Base-by-base conservation (phyloP, 2,113 vertebrate genomes). In the Centropus unirufus region DNA sequence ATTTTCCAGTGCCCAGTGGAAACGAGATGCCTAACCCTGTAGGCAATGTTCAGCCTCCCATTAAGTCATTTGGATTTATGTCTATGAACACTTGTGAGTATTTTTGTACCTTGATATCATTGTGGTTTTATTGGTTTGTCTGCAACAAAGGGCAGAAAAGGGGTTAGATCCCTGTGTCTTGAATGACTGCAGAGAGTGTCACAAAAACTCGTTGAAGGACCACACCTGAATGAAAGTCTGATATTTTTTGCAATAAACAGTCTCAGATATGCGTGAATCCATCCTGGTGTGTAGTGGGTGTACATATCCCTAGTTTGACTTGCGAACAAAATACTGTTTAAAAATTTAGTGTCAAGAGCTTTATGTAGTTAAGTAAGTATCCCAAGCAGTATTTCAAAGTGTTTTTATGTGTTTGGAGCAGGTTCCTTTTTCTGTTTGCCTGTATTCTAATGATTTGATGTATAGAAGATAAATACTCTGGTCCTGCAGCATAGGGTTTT, bases 401-500 rank as follows among this genome's bases (percentile, higher is more conserved):
- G 6, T 18, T 5, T 27, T 2, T 51, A 14, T 76, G 12, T 34
- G 14, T 83, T 72, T 79, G 58, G 42, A 75, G 19, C 34, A 47
- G 34, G 5, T 49, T 82, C 1, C 17, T 52, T 40, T 59, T 47
- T 34, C 11, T 44, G 14, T 77, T 69, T 62, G 11, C 30, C 21
- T 75, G 1, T 51, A 32, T 67, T 79, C 17, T 79, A 15, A 36
- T 42, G 16, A 70, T 90, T 88, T 55, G 6, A 14, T 55, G 5
- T 19, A n/a, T 62, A 6, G 27, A 20, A 66, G 59, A 42, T 10
- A 42, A 68, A 61, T 39, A 14, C 5, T 67, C 13, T 58, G 39
- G n/a, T 83, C 29, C 42, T 51, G 13, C 0, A 0, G 19, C 1
- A 0, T 8, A 73, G 54, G 29, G 5, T 17, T 72, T 14, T 24